phyloP scores from a whole-genome alignment of 2,888 invertebrate species.

The Caenorhabditis angaria region DNA sequence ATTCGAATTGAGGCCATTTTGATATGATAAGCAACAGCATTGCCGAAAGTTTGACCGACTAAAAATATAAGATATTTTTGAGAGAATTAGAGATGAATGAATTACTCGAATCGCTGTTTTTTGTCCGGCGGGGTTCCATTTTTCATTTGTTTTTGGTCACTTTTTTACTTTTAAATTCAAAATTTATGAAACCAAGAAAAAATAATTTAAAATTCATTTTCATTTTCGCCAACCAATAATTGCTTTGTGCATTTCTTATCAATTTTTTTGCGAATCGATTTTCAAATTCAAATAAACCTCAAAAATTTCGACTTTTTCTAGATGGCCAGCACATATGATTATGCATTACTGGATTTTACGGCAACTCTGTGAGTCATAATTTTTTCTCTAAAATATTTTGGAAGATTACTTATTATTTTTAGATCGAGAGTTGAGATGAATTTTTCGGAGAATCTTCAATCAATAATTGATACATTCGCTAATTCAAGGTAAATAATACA shows the following conservation, averaged over 20 bases:
- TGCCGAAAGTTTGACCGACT: not conserved
- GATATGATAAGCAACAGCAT: constrained; percentile 30
- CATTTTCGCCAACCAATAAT: not conserved
- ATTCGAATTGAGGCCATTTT: constrained; percentile 28
- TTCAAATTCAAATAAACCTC: not conserved
- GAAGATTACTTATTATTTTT: too few species aligned
- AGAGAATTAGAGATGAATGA: too few species aligned
- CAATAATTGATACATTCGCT: constrained; percentile 35
- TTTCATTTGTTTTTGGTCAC: not conserved
- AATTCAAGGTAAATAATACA: constrained; percentile 16
- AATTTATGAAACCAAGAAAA: too few species aligned
- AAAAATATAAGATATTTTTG: not conserved
- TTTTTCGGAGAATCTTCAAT: constrained; percentile 28
- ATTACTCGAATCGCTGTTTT: constrained; percentile 5
- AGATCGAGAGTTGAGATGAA: constrained; percentile 29
- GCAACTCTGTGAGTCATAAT: constrained; percentile 22
- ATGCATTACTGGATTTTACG: constrained; percentile 26
- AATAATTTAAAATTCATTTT: not conserved
- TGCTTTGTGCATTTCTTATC: too few species aligned
- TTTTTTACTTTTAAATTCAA: constrained; percentile 5
- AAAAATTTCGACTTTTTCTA: too few species aligned
- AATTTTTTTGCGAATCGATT: not conserved
- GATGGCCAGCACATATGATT: constrained; percentile 31
- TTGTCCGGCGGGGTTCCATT: constrained; percentile 5
- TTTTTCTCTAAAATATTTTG: too few species aligned